Evolutionary conservation across 2,113 vertebrate species (phyloP).

Genomic region (Hiodon tergisus): DNA sequence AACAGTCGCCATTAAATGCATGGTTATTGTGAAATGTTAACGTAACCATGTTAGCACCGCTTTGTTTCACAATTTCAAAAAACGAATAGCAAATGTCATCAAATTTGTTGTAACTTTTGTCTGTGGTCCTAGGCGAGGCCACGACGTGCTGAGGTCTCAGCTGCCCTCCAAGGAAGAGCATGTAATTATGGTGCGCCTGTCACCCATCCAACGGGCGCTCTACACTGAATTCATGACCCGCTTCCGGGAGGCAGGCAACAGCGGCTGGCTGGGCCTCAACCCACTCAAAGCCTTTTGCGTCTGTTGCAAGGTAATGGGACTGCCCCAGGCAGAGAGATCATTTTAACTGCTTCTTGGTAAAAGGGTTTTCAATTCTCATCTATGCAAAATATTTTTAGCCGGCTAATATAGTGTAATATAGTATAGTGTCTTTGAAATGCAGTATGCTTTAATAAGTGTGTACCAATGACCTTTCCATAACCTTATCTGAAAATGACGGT

Average conservation of each 20-base stretch:
- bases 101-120: too few species aligned
- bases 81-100: too few species aligned
- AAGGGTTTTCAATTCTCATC: too few species aligned
- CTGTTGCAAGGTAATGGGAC: conserved; percentile 83
- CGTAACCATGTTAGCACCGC: neutral
- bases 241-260: conserved; percentile 92
- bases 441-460: neutral
- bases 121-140: conserved; percentile 72
- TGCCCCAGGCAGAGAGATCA: neutral
- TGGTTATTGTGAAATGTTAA: neutral
- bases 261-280: conserved; percentile 93
- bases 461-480: too few species aligned
- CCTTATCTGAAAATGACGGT: neutral
- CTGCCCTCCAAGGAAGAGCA: conserved; percentile 91
- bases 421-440: too few species aligned
- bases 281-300: conserved; percentile 98
- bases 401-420: too few species aligned
- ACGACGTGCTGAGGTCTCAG: conserved; percentile 86
- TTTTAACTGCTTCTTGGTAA: neutral
- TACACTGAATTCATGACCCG: conserved; percentile 97
- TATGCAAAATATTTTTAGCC: too few species aligned
- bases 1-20: neutral
- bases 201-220: conserved; percentile 84
- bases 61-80: too few species aligned
- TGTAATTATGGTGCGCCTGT: conserved; percentile 90